These are phyloP conservation scores for Saturnia japonica DNA, from an alignment of 2,888 invertebrate genomes.

Conservation along the genomic window DNA sequence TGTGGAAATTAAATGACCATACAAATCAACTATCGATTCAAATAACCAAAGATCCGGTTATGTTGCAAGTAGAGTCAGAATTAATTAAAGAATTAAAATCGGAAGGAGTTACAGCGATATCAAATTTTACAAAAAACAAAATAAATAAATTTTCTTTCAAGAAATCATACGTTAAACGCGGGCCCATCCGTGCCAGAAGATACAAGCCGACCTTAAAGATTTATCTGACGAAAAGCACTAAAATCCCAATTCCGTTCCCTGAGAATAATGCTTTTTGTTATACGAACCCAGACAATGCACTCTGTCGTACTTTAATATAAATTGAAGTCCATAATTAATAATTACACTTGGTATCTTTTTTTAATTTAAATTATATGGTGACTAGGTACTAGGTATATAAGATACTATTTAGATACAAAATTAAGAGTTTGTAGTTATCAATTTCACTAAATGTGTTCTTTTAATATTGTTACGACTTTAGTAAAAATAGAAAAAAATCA, in stretches of 20 bases:
- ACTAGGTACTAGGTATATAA: neutral
- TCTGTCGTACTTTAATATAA: conserved; percentile 49
- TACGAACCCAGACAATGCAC: conserved; percentile 47
- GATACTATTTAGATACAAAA: no score
- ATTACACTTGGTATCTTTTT: neutral
- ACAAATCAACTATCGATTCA: neutral
- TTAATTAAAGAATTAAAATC: conserved; percentile 37
- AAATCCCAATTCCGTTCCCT: conserved; percentile 50
- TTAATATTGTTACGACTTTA: no score
- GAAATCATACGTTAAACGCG: neutral
- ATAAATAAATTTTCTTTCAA: neutral
- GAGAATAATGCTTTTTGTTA: conserved; percentile 60
- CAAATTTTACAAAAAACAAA: neutral
- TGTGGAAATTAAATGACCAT: neutral
- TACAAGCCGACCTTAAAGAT: conserved; percentile 41
- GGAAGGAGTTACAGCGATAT: neutral
- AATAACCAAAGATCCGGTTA: conserved; percentile 23
- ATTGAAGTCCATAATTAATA: conserved; percentile 1
- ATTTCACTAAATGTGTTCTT: no score
- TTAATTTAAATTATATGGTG: neutral
- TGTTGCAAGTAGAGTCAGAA: conserved; percentile 38
- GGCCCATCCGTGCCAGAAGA: neutral
- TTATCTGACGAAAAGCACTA: conserved; percentile 49
- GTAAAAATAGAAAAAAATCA: no score
- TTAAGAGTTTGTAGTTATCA: no score